Evolutionary conservation across 2,888 invertebrate genomes (phyloP).

Genomic region (Scaptomyza tumidula): DNA sequence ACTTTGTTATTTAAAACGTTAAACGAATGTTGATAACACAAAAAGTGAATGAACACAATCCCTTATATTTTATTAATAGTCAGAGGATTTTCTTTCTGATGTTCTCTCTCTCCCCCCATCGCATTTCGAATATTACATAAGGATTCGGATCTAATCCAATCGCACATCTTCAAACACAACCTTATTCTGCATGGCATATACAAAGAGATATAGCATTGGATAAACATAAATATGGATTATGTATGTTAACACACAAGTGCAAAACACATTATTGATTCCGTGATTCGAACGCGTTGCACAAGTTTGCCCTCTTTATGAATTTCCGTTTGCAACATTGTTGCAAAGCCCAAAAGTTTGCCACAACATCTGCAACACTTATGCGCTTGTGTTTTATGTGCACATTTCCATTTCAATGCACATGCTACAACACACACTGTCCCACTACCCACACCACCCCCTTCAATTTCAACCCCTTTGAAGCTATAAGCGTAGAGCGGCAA

Average conservation of each 20-base stretch:
- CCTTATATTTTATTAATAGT: too few species aligned
- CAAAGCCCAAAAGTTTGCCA: slow-evolving; percentile 46
- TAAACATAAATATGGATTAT: background rate
- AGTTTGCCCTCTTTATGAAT: slow-evolving; percentile 14
- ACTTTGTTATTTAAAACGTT: too few species aligned
- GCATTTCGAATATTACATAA: background rate
- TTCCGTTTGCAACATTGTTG: slow-evolving; percentile 31
- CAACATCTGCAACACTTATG: slow-evolving; percentile 28
- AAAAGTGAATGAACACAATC: background rate
- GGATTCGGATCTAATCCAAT: background rate
- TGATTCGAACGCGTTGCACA: background rate
- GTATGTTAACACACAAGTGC: slow-evolving; percentile 1
- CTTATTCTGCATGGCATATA: background rate
- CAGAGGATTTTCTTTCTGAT: background rate
- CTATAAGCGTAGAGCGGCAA: slow-evolving; percentile 20
- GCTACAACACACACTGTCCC: background rate
- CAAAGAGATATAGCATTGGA: background rate
- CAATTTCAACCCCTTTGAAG: background rate
- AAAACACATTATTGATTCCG: slow-evolving; percentile 27
- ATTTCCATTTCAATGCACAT: slow-evolving; percentile 47
- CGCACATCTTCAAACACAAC: background rate
- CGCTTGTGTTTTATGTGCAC: slow-evolving; percentile 37
- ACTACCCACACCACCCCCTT: background rate
- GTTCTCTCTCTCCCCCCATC: background rate
- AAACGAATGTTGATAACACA: too few species aligned